Conservation (phyloP, 2,797 vertebrate species). For the Pseudochirops corinnae region DNA sequence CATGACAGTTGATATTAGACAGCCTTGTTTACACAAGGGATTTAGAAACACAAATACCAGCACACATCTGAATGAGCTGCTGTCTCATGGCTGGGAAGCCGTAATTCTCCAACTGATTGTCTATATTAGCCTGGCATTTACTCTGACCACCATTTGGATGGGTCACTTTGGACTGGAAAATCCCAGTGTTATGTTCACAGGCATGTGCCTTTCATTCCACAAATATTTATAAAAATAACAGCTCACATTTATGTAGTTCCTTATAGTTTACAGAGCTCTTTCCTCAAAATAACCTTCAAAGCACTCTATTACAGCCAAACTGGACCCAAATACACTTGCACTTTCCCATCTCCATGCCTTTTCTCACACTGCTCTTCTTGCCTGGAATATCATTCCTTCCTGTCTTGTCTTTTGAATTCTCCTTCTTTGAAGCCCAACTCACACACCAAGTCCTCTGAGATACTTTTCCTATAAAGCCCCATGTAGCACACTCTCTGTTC, state of each 20-base stretch:
- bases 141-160: rapidly evolving
- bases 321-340: background rate
- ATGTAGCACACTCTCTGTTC: rapidly evolving
- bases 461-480: background rate
- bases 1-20: background rate
- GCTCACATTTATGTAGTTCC: background rate
- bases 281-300: background rate
- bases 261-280: background rate
- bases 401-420: too few relatives aligned
- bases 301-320: background rate
- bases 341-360: background rate
- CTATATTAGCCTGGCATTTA: background rate
- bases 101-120: background rate
- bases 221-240: slow-evolving; percentile 5
- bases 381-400: rapidly evolving
- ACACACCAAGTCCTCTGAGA: rapidly evolving
- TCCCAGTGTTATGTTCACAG: background rate
- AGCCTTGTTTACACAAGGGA: background rate
- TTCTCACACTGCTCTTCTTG: rapidly evolving
- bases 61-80: background rate
- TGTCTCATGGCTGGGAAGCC: too few relatives aligned
- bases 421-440: background rate
- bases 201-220: background rate
- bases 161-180: background rate
- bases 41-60: slow-evolving; percentile 12